These are phyloP conservation scores for Heterodera filipjevi DNA, from an alignment of 2,888 invertebrate genomes.

Conservation along the genomic window DNA sequence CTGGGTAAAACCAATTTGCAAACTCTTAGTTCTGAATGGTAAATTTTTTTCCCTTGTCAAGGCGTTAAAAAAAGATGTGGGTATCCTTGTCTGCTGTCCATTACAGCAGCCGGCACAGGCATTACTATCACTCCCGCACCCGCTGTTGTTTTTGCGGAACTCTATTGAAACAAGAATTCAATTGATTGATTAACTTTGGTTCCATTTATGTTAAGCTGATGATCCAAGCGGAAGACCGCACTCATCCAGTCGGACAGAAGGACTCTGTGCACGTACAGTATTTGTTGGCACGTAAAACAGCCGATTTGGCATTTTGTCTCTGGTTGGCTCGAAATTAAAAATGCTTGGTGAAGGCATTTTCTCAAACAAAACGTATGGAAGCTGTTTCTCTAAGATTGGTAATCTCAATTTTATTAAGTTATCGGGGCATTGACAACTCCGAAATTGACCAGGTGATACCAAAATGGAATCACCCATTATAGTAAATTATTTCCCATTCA, in stretches of 20 bases:
- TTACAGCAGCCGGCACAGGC: slow-evolving; percentile 90
- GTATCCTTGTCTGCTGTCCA: slow-evolving; percentile 74
- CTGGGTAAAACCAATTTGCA: too few species aligned
- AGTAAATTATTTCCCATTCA: too few species aligned
- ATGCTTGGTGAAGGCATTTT: slow-evolving; percentile 44
- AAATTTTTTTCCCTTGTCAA: too few species aligned
- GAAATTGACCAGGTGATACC: background rate
- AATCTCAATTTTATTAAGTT: too few species aligned
- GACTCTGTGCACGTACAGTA: slow-evolving; percentile 78
- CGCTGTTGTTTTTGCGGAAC: slow-evolving; percentile 87
- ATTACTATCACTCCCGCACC: slow-evolving; percentile 89
- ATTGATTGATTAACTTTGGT: background rate
- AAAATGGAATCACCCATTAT: too few species aligned
- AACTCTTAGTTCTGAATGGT: too few species aligned
- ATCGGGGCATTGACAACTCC: slow-evolving; percentile 9
- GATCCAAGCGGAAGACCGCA: slow-evolving; percentile 91
- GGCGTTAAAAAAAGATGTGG: slow-evolving; percentile 84
- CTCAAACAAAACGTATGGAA: slow-evolving; percentile 38
- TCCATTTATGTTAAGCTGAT: too few species aligned
- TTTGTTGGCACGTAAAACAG: slow-evolving; percentile 82
- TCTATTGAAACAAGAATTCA: slow-evolving; percentile 80
- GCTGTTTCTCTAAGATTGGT: background rate
- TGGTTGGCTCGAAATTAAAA: slow-evolving; percentile 54
- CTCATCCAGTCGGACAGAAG: slow-evolving; percentile 87
- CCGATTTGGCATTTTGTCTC: slow-evolving; percentile 85